phyloP scores from a whole-genome alignment of 2,113 vertebrate genomes.

The Polypterus bichir region DNA sequence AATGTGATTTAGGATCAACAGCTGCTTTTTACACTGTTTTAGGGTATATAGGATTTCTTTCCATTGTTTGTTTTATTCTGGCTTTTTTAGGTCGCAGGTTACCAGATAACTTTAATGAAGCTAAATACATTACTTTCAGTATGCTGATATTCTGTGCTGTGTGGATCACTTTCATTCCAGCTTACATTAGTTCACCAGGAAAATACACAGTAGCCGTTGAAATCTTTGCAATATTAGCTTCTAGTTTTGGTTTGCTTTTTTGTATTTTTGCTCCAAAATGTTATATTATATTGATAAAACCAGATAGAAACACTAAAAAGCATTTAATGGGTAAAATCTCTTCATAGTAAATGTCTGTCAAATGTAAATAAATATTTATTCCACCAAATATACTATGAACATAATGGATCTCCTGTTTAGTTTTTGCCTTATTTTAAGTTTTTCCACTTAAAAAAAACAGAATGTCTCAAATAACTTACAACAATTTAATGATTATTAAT shows the following conservation, averaged over 20 bases:
- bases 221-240: constrained; percentile 2
- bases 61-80: neutral
- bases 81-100: neutral
- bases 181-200: neutral
- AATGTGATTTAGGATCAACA: constrained; percentile 3
- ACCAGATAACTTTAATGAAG: constrained; percentile 5
- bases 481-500: no score
- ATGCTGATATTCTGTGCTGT: constrained; percentile 7
- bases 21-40: neutral
- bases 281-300: constrained; percentile 3
- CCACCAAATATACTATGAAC: no score
- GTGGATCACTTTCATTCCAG: constrained; percentile 4
- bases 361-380: no score
- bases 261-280: constrained; percentile 4
- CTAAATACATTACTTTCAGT: constrained; percentile 4
- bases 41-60: constrained; percentile 1
- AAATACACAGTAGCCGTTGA: constrained; percentile 3
- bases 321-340: constrained; percentile 4
- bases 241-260: constrained; percentile 4
- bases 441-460: no score
- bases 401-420: no score
- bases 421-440: no score
- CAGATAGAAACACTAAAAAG: neutral
- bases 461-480: no score
- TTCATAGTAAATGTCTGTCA: neutral